These are phyloP conservation scores for Mizuhopecten yessoensis DNA, from an alignment of 1,140 invertebrate genomes.

Conservation along the genomic window DNA sequence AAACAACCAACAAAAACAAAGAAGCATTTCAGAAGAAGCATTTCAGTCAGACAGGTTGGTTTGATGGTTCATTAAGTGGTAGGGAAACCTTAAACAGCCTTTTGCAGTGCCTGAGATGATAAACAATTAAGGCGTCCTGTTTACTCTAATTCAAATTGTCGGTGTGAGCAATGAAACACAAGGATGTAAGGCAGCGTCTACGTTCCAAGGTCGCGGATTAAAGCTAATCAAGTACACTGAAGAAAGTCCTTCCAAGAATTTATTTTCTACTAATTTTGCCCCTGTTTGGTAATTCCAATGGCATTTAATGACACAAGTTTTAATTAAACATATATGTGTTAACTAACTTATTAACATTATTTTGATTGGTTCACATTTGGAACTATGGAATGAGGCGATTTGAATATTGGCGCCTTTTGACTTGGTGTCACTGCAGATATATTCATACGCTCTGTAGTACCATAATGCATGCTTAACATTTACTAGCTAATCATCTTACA, in stretches of 20 bases:
- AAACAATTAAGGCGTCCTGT: neutral
- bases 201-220: neutral
- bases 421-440: neutral
- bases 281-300: neutral
- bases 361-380: neutral
- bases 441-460: neutral
- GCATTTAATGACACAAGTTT: neutral
- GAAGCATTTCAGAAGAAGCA: neutral
- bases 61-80: neutral
- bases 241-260: neutral
- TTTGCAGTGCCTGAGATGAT: neutral
- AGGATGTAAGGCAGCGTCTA: neutral
- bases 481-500: no score
- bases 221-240: constrained; percentile 13
- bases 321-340: neutral
- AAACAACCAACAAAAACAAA: neutral
- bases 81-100: neutral
- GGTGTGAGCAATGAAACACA: neutral
- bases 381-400: neutral
- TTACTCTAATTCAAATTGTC: neutral
- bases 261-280: neutral
- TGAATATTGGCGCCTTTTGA: neutral
- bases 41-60: neutral
- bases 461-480: neutral
- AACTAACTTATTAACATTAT: neutral